Evolutionary conservation across 2,797 vertebrate genomes (phyloP), one percentile per base, ranked within the genome.

Genomic region (Helostoma temminkii): DNA sequence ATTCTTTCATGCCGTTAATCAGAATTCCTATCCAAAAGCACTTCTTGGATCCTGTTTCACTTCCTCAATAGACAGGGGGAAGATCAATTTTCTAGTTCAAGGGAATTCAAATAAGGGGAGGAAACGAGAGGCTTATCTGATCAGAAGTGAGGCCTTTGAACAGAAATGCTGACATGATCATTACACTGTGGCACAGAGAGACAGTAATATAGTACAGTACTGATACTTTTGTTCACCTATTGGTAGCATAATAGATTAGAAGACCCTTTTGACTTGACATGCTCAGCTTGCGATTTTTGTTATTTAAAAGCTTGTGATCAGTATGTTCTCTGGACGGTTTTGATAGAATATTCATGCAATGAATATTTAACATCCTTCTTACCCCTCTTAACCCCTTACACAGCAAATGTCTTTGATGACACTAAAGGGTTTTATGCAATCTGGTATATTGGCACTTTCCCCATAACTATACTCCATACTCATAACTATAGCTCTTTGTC

Each of bases 111-210:
- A 93, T 85, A 78, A 84, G 79, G 78, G 75, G 62, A 79, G 84
- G 83, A 88, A 85, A 79, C 53, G 64, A 63, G 81, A 70, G 78
- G 88, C 86, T 91, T 90, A 93, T 93, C 88, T 88, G 89, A 93
- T 93, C 82, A 80, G 84, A 88, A 81, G 79, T 60, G 82, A 78
- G 80, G 80, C 83, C 90, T 94, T 93, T 93, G 91, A 93, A 91
- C 85, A 90, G 88, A 94, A 92, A 78, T 67, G 93, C 93, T 95
- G 93, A 94, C 89, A 89, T 65, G 84, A 91, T 92, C 92, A 92
- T 95, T 94, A 94, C 89, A 91, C 36, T 73, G 88, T 63, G 71
- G 78, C 81, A 41, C 89, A 81, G 69, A 78, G 87, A 88, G 84
- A 83, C 74, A 61, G 81, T 81, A 83, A 88, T 85, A 81, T 59